Conservation (phyloP, 2,888 invertebrate species). For the Pterostichus madidus region DNA sequence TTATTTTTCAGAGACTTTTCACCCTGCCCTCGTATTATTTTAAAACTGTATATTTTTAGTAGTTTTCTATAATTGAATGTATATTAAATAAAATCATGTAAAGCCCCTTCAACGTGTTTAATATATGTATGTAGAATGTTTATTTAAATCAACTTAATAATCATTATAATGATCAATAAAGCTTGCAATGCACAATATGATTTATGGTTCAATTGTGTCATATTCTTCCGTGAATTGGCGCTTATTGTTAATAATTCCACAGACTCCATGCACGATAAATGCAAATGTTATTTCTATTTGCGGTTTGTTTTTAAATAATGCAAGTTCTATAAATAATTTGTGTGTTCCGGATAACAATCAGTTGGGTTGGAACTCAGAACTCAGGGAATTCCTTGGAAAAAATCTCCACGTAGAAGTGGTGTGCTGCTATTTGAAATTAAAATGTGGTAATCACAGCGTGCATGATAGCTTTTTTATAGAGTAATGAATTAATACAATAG, state of each 20-base stretch:
- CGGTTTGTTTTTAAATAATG: constrained; percentile 30
- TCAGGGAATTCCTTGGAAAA: constrained; percentile 36
- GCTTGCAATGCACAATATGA: too few relatives aligned
- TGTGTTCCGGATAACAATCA: constrained; percentile 36
- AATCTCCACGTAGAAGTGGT: constrained; percentile 10
- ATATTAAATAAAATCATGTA: too few relatives aligned
- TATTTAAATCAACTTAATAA: too few relatives aligned
- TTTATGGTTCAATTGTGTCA: too few relatives aligned
- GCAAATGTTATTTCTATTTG: constrained; percentile 2
- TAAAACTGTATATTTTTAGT: too few relatives aligned
- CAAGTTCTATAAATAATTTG: constrained; percentile 24
- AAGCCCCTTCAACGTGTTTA: too few relatives aligned
- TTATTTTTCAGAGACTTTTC: too few relatives aligned
- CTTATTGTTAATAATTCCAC: background rate
- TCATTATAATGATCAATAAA: too few relatives aligned
- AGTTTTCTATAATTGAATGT: too few relatives aligned
- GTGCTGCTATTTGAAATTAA: constrained; percentile 18
- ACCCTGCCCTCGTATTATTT: too few relatives aligned
- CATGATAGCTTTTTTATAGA: constrained; percentile 36
- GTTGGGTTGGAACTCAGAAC: background rate
- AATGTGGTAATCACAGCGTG: constrained; percentile 34
- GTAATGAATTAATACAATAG: constrained; percentile 26
- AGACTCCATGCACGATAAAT: background rate
- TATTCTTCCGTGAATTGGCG: background rate
- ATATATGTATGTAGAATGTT: too few relatives aligned